phyloP scores from a whole-genome alignment of 92 coral and sea anemone species.

The Porites lobata region DNA sequence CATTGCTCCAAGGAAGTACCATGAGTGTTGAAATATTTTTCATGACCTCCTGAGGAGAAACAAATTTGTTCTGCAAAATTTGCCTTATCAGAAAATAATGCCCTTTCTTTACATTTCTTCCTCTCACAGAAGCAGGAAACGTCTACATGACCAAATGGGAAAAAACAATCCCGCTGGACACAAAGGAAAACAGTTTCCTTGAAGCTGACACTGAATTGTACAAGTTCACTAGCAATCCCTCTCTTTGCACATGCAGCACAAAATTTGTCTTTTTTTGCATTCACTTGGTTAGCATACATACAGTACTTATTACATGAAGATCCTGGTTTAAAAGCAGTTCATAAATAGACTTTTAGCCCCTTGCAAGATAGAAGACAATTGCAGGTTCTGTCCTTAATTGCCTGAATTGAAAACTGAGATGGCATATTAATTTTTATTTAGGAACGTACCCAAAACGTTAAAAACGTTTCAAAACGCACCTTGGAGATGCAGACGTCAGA shows the following conservation, averaged over 20 bases:
- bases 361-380: not conserved
- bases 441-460: not conserved
- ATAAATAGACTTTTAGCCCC: not conserved
- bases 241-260: slow-evolving; percentile 9
- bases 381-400: not conserved
- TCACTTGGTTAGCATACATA: not conserved
- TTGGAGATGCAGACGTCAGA: not conserved
- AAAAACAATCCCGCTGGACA: slow-evolving; percentile 7
- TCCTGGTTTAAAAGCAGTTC: not conserved
- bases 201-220: slow-evolving; percentile 8
- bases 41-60: not conserved
- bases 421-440: not conserved
- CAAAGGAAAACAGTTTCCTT: slow-evolving; percentile 35
- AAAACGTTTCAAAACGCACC: not conserved
- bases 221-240: slow-evolving; percentile 21
- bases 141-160: slow-evolving; percentile 8
- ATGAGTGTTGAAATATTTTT: not conserved
- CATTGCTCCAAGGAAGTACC: not conserved
- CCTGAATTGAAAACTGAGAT: not conserved
- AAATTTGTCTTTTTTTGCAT: not conserved
- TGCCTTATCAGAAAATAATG: not conserved
- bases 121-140: not conserved
- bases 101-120: not conserved
- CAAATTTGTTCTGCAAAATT: not conserved
- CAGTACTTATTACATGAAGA: not conserved